Base-by-base conservation (phyloP, 2,888 invertebrate genomes). In the Thyatira batis region DNA sequence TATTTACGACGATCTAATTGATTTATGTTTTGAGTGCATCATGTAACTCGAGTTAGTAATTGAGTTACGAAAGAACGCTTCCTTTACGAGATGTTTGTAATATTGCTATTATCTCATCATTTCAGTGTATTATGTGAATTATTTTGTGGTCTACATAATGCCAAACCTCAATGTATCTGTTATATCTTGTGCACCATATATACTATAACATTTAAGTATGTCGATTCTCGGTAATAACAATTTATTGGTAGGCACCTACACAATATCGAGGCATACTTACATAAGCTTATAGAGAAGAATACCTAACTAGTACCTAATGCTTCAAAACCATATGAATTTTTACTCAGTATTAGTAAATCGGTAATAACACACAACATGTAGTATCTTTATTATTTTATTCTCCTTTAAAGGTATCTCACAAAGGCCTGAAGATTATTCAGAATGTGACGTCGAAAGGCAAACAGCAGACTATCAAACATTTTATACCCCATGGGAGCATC, bases 391-490 rank as follows among this genome's bases (percentile, higher is more conserved):
- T 51, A 28, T 28, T 45, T 21, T 48, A 49, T 53, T 11, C 6
- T 61, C 46, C 51, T 0, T 17, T 17, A 8, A 90, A 95, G 94
- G 96, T 97, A 52, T 96, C 97, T 69, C 96, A 96, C 85, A 98
- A 98, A 87, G 98, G 98, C 33, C 91, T 99, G 78, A 98, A 98
- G 92, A 98, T 99, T 68, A 95, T 98, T 63, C 98, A 98, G 90
- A 97, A 92, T 83, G 92, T 92, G 69, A 92, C 92, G 6, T 73
- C 89, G 0, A 93, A 92, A 48, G 92, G 92, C 44, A 92, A 92
- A 51, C 91, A 92, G 73, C 92, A 95, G 73, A 95, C 97, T 33
- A 96, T 98, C 71, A 98, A 98, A 87, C 98, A 98, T 85, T 96
- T 98, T 87, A 97, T 98, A 63, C 98, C 98, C 0, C 97, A 97